Evolutionary conservation across 2,113 vertebrate species (phyloP), one percentile per base, ranked within the genome.

Genomic region (Zosterops japonicus): DNA sequence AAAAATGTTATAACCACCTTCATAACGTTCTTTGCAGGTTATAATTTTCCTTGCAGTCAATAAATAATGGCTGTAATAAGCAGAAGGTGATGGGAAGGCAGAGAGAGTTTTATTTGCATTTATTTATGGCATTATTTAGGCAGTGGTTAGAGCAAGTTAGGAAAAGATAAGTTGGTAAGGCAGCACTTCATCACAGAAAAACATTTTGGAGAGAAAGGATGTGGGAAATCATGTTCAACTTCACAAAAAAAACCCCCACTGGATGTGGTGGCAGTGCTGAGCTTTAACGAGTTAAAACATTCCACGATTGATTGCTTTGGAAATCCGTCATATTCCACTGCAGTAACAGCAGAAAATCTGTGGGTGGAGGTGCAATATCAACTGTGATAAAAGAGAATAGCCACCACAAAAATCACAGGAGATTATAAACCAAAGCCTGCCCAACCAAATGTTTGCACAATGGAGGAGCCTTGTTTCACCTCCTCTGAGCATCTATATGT

Each of bases 31-130:
- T 75, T 53, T 63, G 11, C 28, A 80, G 70, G 41, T 71, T 64
- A 23, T 29, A 10, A 42, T 80, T 95, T 80, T 76, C 72, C 59
- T 76, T 65, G 44, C 36, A 87, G 25, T 15, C 29, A 81, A 64
- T 61, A 81, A 96, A 35, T 52, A 81, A 42, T 42, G 31, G 41
- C 56, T 95, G 50, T 8, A 78, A 29, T 61, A 65, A 69, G 59
- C 17, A 86, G 67, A 1, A 69, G 44, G 31, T 22, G 36, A 60
- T 14, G 60, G 27, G 31, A 65, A 70, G n/a, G 49, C 12, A 56
- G 47, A 68, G 24, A 27, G 15, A 10, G 4, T 22, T 50, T 5
- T 53, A 8, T 65, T 86, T 33, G 25, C 6, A 19, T 65, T 79
- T 86, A 52, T 94, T 82, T 49, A 12, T 44, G 25, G 14, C 8